Evolutionary conservation across 2,888 invertebrate genomes (phyloP), one percentile per base, ranked within the genome.

Genomic region (Aplocera efformata): DNA sequence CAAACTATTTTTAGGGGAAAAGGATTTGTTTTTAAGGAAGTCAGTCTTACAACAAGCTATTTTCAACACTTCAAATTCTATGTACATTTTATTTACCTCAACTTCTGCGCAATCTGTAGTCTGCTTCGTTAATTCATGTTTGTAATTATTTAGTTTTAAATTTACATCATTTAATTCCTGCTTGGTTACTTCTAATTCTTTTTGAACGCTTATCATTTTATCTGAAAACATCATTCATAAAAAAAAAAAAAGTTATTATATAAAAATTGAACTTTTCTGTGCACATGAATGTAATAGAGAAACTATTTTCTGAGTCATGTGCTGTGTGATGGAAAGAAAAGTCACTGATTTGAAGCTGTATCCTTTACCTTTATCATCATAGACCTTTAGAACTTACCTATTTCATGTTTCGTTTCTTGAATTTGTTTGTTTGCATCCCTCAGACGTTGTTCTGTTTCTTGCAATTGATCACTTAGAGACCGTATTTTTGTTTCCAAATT

Each of bases 111-210:
- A 63, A n/a, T 50, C 48, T 20, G 68, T 60, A 36, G 37, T 60
- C 53, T 78, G 68, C 41, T 72, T 58, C 7, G 47, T n/a, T 8
- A 78, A 29, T 24, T 48, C 50, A 11, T 53, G 58, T 48, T 63
- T 70, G 37, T 67, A 69, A 32, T 75, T 67, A 40, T 67, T 56
- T 11, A 74, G 56, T 62, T 79, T 73, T 23, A 43, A 35, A 36
- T 65, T 60, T 7, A 66, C 60, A 31, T 56, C 52, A 20, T 67
- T 48, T 34, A 84, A 56, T 29, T 74, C 67, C 17, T 41, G 42
- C 51, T 69, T 74, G 1, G 62, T 42, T 4, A 21, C 40, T 51
- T 71, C 64, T 10, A 74, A 42, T 49, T 80, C 72, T 34, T 49
- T 52, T 36, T 63, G 53, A 33, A 33, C 38, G 8, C 48, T 45